Base-by-base conservation (phyloP, 2,797 vertebrate species). In the Glossophaga mutica region DNA sequence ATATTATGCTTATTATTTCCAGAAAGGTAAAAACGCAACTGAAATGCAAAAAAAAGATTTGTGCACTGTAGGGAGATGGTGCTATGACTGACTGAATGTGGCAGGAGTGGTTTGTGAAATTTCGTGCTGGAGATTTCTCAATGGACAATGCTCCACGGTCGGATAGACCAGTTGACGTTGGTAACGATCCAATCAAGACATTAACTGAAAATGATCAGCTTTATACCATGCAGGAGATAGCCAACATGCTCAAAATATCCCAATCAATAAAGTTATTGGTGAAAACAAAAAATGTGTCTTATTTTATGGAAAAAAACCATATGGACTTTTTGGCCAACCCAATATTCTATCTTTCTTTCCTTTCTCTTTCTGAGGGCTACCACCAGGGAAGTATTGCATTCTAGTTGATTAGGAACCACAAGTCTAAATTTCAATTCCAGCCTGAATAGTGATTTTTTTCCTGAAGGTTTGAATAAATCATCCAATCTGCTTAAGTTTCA, bases 401-500 rank as follows among this genome's bases (percentile, higher is more conserved):
- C 48, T 57, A 48, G 76, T 32, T 97, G 93, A 96, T 94, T 96
- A 96, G 95, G 90, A 96, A 95, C 70, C 83, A 85, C 94, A 55
- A 73, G 52, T 93, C 73, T 96, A 93, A 97, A 96, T 95, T 97
- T 95, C 95, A 96, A 26, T 97, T 95, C 90, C 71, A 85, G 94
- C 73, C 55, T 88, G 96, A 95, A 94, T 44, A 92, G 95, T 93
- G 95, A 87, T 95, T 96, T 97, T 97, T 97, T 96, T 86, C 97
- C 95, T 79, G 96, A 71, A 96, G 91, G 96, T 96, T 93, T 97
- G 97, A 96, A 97, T 97, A 96, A 97, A 97, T 96, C 96, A 97
- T 87, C 77, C 95, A 95, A 96, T 97, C 91, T 96, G 77, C 93
- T 97, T 93, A 77, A 50, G 71, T 95, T 96, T 93, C 92, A 34